These are phyloP conservation scores for Lamprotornis superbus DNA, from an alignment of 2,113 vertebrate genomes.

Conservation along the genomic window DNA sequence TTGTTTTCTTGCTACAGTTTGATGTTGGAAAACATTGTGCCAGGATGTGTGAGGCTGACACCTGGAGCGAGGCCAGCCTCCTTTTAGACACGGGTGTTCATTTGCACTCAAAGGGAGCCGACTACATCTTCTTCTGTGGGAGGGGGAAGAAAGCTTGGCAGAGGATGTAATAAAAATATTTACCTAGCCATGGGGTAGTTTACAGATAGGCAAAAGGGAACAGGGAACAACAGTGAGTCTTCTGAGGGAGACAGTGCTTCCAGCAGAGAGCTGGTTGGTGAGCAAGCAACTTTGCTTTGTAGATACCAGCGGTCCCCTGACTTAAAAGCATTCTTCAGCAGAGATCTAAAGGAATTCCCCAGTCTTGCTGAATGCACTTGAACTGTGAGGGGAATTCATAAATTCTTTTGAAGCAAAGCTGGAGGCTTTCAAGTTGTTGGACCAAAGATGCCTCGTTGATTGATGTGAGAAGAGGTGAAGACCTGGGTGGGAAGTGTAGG, in stretches of 20 bases:
- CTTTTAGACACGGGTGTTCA: background rate
- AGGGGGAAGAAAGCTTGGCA: constrained; percentile 38
- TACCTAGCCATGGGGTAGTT: constrained; percentile 46
- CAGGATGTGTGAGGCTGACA: background rate
- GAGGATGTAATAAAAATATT: constrained; percentile 39
- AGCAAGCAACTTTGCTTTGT: constrained; percentile 44
- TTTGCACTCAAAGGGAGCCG: background rate
- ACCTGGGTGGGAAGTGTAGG: background rate
- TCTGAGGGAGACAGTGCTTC: constrained; percentile 16
- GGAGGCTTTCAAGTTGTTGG: constrained; percentile 25
- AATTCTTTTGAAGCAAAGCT: constrained; percentile 32
- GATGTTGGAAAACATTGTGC: background rate
- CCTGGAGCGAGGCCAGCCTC: background rate
- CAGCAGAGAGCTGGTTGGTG: background rate
- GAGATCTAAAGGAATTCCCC: constrained; percentile 55
- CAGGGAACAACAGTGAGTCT: background rate
- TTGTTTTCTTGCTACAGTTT: background rate
- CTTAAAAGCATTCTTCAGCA: constrained; percentile 52
- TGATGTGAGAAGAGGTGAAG: constrained; percentile 6
- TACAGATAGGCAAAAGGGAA: constrained; percentile 32
- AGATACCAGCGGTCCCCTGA: background rate
- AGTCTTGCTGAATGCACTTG: constrained; percentile 2
- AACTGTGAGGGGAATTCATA: constrained; percentile 2
- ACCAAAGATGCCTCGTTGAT: background rate
- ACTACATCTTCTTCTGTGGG: background rate